A percentile compares a stretch with the other conserved stretches of the same genome.
Conservation (phyloP, 2,888 invertebrate genomes). For the Syrphus vitripennis region DNA sequence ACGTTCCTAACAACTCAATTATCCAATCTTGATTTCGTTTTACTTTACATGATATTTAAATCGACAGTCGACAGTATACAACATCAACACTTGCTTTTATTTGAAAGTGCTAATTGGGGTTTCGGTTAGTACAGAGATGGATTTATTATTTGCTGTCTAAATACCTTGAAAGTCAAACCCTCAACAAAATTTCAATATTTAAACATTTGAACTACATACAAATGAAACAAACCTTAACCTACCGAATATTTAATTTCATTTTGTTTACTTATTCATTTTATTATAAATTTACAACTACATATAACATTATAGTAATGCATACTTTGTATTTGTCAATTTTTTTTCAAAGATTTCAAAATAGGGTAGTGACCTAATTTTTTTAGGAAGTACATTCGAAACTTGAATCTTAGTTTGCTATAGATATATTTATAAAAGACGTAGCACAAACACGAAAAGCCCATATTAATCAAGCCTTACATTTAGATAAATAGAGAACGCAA, state of each 20-base stretch:
- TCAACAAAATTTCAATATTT: neutral
- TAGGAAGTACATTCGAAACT: no score
- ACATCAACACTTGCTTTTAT: neutral
- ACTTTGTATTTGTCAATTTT: no score
- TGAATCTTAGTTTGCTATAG: no score
- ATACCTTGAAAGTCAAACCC: conserved; percentile 13
- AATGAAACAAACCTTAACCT: conserved; percentile 17
- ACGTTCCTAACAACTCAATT: conserved; percentile 53
- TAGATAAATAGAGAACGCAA: no score
- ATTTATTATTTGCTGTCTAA: conserved; percentile 8
- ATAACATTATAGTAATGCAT: no score
- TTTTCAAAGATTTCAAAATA: no score
- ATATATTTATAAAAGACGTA: no score
- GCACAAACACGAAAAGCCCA: no score
- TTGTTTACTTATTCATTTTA: neutral
- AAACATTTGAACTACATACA: neutral
- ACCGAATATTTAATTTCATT: neutral
- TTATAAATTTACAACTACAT: neutral
- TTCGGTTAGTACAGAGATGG: conserved; percentile 1
- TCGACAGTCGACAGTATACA: neutral
- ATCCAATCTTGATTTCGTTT: conserved; percentile 37
- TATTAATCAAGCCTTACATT: no score
- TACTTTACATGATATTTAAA: no score
- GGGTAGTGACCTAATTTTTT: no score
- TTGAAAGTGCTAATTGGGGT: conserved; percentile 46